phyloP scores from a whole-genome alignment of 2,888 invertebrate species.

The Drosophila subquinaria region DNA sequence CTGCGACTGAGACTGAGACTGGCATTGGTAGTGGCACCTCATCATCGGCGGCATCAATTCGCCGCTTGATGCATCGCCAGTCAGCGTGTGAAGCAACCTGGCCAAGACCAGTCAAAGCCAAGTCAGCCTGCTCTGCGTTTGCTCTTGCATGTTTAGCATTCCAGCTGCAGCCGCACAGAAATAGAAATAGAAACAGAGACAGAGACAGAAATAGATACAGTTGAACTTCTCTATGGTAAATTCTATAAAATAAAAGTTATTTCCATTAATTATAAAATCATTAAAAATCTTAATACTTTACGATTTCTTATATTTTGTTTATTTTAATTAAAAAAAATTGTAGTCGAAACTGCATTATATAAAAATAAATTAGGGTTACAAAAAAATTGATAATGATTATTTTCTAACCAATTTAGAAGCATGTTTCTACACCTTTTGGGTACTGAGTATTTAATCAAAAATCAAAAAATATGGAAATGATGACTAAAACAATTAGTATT shows the following conservation, averaged over 20 bases:
- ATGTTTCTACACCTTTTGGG: too few species aligned
- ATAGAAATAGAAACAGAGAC: slow-evolving; percentile 2
- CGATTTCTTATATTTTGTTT: too few species aligned
- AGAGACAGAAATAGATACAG: slow-evolving; percentile 12
- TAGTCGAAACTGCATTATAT: too few species aligned
- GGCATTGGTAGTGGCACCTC: slow-evolving; percentile 65
- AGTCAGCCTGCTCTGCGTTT: slow-evolving; percentile 16
- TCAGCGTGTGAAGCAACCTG: slow-evolving; percentile 75
- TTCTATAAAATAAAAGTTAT: not conserved
- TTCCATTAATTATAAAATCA: too few species aligned
- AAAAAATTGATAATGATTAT: too few species aligned
- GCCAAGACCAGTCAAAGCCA: slow-evolving; percentile 34
- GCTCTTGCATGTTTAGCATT: slow-evolving; percentile 59
- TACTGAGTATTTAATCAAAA: too few species aligned
- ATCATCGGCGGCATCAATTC: slow-evolving; percentile 80
- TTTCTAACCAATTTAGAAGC: too few species aligned
- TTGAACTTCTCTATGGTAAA: not conserved
- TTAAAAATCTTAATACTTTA: too few species aligned
- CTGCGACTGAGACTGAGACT: slow-evolving; percentile 12
- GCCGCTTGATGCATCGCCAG: slow-evolving; percentile 73
- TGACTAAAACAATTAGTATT: too few species aligned
- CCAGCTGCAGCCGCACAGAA: slow-evolving; percentile 28
- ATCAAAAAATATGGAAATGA: too few species aligned
- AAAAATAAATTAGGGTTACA: too few species aligned
- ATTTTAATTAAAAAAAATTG: too few species aligned